Evolutionary conservation across 92 coral and sea anemone genomes (phyloP).

Genomic region (Palythoa caribaeorum): DNA sequence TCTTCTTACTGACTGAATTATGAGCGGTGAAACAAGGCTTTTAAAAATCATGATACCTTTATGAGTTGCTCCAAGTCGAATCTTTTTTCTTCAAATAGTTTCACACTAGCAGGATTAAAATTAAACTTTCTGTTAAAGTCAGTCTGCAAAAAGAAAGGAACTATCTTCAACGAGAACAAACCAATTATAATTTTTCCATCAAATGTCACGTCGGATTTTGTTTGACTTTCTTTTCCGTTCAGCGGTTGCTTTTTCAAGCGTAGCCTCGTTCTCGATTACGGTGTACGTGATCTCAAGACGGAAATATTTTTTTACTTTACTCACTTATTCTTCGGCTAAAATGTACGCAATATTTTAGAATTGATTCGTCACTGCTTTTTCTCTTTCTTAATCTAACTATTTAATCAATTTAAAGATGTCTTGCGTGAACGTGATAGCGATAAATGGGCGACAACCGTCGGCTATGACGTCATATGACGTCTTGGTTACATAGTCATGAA

Average conservation of each 20-base stretch:
- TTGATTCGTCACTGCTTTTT: background rate
- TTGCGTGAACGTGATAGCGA: background rate
- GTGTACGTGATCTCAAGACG: too few species aligned
- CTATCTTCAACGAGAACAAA: too few species aligned
- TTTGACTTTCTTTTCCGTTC: too few species aligned
- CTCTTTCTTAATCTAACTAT: background rate
- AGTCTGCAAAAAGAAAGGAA: too few species aligned
- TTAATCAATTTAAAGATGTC: background rate
- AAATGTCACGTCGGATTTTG: too few species aligned
- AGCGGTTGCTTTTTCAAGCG: too few species aligned
- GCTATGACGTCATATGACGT: background rate
- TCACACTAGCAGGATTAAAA: too few species aligned
- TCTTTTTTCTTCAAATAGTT: too few species aligned
- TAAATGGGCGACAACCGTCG: background rate
- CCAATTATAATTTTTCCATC: too few species aligned
- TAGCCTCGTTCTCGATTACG: too few species aligned
- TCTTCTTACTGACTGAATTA: constrained; percentile 2
- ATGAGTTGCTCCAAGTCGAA: too few species aligned
- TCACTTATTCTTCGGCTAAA: background rate
- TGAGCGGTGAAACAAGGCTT: constrained; percentile 3
- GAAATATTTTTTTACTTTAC: background rate
- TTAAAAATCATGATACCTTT: background rate
- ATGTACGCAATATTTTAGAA: background rate
- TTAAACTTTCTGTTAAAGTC: too few species aligned
- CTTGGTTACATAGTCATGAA: background rate